A percentile compares a stretch with the other conserved stretches of the same genome.
phyloP scores from a whole-genome alignment of 2,113 vertebrate genomes.

The Ifrita kowaldi region DNA sequence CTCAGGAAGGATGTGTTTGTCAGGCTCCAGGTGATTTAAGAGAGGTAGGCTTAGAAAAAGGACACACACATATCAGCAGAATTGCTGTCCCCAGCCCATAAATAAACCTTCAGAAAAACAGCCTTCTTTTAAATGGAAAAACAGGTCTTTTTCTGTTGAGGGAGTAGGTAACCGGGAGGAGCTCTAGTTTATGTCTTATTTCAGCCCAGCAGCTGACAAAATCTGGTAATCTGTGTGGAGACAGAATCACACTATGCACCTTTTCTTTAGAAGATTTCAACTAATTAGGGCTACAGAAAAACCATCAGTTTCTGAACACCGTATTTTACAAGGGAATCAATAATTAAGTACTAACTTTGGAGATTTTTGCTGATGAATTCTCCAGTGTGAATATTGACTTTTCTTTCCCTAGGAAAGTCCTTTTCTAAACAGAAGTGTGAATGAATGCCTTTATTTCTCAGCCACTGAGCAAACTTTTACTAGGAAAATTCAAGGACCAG shows the following conservation, averaged over 20 bases:
- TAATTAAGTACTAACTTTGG: not conserved
- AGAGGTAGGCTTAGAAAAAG: not conserved
- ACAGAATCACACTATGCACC: not conserved
- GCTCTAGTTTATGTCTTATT: not conserved
- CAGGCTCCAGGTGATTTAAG: conserved; percentile 7
- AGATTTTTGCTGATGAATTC: not conserved
- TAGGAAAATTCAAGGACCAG: not conserved
- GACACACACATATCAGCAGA: not conserved
- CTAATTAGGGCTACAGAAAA: not conserved
- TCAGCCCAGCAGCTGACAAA: not conserved
- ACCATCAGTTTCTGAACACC: not conserved
- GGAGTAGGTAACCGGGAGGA: not conserved
- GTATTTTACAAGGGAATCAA: not conserved
- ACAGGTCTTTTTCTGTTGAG: not conserved
- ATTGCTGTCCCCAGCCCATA: not conserved
- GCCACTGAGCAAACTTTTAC: not conserved
- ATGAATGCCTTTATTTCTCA: not conserved
- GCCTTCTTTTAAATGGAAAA: not conserved
- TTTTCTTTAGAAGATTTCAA: not conserved
- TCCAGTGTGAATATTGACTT: not conserved
- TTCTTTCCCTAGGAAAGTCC: not conserved
- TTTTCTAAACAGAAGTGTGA: not conserved
- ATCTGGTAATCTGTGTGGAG: not conserved
- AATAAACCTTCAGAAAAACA: not conserved
- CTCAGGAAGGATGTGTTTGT: not conserved